Percentiles rank a stretch among this genome's conserved stretches.
These are phyloP conservation scores for Drosophila antonietae DNA, from an alignment of 2,888 invertebrate genomes.

Conservation along the genomic window DNA sequence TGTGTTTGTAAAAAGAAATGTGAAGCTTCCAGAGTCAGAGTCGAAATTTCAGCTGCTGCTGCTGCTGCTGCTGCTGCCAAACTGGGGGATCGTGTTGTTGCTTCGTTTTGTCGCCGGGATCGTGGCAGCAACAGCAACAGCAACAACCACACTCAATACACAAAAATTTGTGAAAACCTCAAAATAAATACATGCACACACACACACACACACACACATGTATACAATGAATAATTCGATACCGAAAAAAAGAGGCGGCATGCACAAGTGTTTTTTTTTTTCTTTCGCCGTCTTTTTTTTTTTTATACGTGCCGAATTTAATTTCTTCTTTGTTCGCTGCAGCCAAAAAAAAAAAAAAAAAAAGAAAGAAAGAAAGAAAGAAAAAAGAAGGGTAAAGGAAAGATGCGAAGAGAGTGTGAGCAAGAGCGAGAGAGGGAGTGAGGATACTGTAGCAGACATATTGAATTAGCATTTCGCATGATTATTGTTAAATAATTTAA, in stretches of 20 bases:
- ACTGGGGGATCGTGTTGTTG: constrained; percentile 49
- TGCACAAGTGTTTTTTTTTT: constrained; percentile 65
- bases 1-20: constrained; percentile 49
- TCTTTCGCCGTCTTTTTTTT: constrained; percentile 4
- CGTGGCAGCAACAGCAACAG: constrained; percentile 5
- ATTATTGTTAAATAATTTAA: constrained; percentile 49
- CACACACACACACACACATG: constrained; percentile 7
- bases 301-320: constrained; percentile 49
- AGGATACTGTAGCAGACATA: constrained; percentile 18
- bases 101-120: constrained; percentile 36
- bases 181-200: constrained; percentile 37
- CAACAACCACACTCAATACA: constrained; percentile 72
- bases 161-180: constrained; percentile 67
- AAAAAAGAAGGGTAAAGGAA: constrained; percentile 14
- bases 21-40: constrained; percentile 47
- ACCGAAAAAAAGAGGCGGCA: constrained; percentile 42
- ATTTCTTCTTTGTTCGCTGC: constrained; percentile 61
- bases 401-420: background rate
- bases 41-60: constrained; percentile 59
- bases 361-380: constrained; percentile 9
- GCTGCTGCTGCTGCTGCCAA: constrained; percentile 30
- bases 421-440: background rate
- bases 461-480: constrained; percentile 47
- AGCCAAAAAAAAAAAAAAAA: constrained; percentile 28
- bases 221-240: constrained; percentile 24